These are phyloP conservation scores for Ictalurus punctatus DNA, from an alignment of 2,113 vertebrate genomes.

Conservation along the genomic window DNA sequence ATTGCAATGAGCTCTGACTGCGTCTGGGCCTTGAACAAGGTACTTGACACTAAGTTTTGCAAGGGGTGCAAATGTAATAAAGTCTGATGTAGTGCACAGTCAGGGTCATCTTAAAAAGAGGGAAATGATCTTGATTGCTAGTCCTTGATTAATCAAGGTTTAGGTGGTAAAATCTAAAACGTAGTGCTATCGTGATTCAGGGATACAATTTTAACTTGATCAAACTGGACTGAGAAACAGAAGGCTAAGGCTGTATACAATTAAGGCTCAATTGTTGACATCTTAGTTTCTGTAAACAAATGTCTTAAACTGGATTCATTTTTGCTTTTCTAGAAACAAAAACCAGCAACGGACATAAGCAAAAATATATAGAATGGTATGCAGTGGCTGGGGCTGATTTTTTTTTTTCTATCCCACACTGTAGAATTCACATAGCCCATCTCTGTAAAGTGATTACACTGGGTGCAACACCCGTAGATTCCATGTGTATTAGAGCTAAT, in stretches of 20 bases:
- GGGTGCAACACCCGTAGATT: background rate
- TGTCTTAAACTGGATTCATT: background rate
- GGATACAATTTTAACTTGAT: background rate
- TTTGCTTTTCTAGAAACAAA: background rate
- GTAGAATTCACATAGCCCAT: background rate
- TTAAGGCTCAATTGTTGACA: background rate
- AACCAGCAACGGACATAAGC: background rate
- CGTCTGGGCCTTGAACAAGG: constrained; percentile 32
- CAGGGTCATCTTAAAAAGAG: background rate
- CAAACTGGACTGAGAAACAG: background rate
- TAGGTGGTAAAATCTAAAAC: background rate
- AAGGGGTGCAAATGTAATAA: background rate
- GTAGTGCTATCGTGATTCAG: background rate
- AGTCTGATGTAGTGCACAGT: constrained; percentile 16
- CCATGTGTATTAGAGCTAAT: background rate
- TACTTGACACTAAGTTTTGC: constrained; percentile 21
- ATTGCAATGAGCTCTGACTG: constrained; percentile 30
- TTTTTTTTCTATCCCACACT: background rate
- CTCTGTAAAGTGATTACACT: background rate
- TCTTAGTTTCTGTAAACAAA: background rate
- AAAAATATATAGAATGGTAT: background rate
- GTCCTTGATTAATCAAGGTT: constrained; percentile 23
- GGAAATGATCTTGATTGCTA: background rate
- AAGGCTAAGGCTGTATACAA: background rate
- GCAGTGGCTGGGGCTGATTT: background rate